Base-by-base conservation (phyloP, 2,888 invertebrate genomes). In the Miltochrista miniata region DNA sequence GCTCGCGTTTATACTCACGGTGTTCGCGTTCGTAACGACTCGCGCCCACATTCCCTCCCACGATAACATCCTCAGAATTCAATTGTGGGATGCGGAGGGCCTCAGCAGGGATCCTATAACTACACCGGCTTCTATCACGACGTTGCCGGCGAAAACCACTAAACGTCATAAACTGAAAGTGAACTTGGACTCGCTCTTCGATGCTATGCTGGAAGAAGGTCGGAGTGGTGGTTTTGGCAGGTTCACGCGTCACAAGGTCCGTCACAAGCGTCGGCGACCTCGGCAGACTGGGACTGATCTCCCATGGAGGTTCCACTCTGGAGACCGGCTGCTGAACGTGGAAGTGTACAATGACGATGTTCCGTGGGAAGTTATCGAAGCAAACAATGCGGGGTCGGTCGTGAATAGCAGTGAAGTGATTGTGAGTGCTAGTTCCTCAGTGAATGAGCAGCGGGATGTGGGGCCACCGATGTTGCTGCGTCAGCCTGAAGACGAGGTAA, bases 271-370 rank as follows among this genome's bases (percentile, higher is more conserved):
- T 61, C 85, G 91, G 50, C 80, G 90, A 75, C 79, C 90, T 5
- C 77, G 90, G 63, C 84, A 87, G 66, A 81, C 76, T 59, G 83
- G 83, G 31, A 71, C 75, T 18, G 87, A 88, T 38, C 74, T 84
- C 58, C 92, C 90, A 59, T 92, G 93, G 93, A 85, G 92, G 81
- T 92, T 92, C 79, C 92, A 92, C 70, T 76, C 85, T 64, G 93
- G 93, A 60, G 83, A 89, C 67, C 81, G 83, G 74, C 70, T 89
- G 78, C 78, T 90, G 79, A 93, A 91, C 81, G 92, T 92, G 59
- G 86, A 82, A 61, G 92, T 87, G 76, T 93, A 87, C 83, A 90
- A 93, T 69, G 87, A 91, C 59, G 86, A 92, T 70, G 92, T 89
- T 75, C 90, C 92, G 75, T 92, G 92, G 93, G 84, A 87, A 69